Evolutionary conservation across 2,797 vertebrate genomes (phyloP), one percentile per base, ranked within the genome.

Genomic region (Gila robusta): DNA sequence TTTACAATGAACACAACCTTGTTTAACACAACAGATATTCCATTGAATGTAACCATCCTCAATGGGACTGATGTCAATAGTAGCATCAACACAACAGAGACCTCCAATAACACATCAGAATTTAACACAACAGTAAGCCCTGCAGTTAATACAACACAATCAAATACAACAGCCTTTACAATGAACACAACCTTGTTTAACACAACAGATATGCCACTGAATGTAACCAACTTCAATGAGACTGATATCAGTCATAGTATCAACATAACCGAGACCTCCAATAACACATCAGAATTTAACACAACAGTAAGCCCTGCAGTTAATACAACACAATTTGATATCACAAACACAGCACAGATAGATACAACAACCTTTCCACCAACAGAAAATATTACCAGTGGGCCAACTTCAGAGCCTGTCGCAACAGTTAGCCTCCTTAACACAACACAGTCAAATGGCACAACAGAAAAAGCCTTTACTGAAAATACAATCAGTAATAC

Each of bases 371-470:
- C 41, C 10, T 72, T n/a, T 32, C 19, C 72, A 0, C 72, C 59
- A 32, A n/a, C 83, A 10, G 47, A 70, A 52, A 1, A 86, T 86
- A 85, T 82, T 37, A 52, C 59, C 21, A 88, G 85, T 2, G 32
- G 37, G 44, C 26, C 39, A 39, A 56, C 72, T 49, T 19, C 49
- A 23, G 56, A 64, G 6, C 71, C 64, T 54, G 35, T 35, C 41
- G 89, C 56, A 62, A 87, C 79, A 59, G 35, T 5, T 5, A 72
- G 0, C 35, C 59, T 17, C 2, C 41, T 37, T 26, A 69, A 1
- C 3, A 72, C 79, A 90, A 79, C 83, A 80, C 35, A 54, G 12
- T 77, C 59, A 73, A 83, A 79, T 77, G 23, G 14, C 23, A 87
- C 82, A 79, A 6, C 2, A 47, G 80, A 85, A 14, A 59, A 56